Evolutionary conservation across 2,113 vertebrate species (phyloP).

Genomic region (Panurus biarmicus): DNA sequence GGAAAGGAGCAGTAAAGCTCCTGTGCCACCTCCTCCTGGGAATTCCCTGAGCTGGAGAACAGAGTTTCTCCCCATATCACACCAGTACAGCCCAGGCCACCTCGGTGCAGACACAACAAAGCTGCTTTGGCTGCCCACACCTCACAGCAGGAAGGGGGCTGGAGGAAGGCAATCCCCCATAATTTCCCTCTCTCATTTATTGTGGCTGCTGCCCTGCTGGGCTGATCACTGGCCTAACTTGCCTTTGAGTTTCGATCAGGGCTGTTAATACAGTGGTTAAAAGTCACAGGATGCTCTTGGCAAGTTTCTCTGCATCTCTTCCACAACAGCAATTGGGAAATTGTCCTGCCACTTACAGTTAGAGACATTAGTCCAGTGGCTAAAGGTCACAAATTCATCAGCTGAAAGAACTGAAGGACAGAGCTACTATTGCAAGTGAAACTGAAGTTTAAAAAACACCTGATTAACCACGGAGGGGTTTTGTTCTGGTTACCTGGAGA

Average conservation of each 20-base stretch:
- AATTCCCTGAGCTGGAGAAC: background rate
- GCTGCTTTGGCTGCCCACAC: background rate
- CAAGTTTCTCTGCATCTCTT: background rate
- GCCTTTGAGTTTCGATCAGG: background rate
- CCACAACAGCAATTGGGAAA: background rate
- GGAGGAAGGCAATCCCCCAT: background rate
- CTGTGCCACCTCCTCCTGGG: background rate
- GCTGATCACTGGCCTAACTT: background rate
- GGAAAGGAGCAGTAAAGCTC: background rate
- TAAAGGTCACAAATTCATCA: conserved; percentile 28
- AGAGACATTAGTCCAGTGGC: background rate
- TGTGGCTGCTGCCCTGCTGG: background rate
- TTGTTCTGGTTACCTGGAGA: background rate
- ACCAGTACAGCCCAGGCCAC: background rate
- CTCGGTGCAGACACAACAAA: background rate
- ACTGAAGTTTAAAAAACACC: background rate
- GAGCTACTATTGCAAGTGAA: background rate
- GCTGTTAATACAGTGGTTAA: background rate
- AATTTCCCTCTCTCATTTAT: background rate
- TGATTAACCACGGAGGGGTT: background rate
- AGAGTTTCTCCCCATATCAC: background rate
- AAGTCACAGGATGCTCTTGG: background rate
- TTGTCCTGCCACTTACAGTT: conserved; percentile 22
- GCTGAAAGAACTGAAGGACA: background rate
- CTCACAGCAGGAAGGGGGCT: background rate